A percentile compares a stretch with the other conserved stretches of the same genome.
phyloP scores from a whole-genome alignment of 2,888 invertebrate genomes.

The Trachelus stipa region DNA sequence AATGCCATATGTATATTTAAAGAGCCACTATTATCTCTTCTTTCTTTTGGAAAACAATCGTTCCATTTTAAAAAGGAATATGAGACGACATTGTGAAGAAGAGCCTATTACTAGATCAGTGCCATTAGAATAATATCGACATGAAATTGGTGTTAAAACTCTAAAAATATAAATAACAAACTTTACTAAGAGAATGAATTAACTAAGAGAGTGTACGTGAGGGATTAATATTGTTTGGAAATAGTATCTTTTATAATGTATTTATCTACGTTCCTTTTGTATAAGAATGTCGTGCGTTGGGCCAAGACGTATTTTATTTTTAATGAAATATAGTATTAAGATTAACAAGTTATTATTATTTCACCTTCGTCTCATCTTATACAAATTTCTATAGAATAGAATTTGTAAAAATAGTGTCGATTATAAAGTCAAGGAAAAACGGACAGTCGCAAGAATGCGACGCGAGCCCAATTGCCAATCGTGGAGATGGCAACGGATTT shows the following conservation, averaged over 20 bases:
- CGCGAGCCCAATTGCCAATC: slow-evolving; percentile 21
- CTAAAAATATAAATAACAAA: not conserved
- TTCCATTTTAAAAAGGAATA: not conserved
- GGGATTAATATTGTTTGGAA: not conserved
- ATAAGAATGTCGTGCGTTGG: not conserved
- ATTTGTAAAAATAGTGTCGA: not conserved
- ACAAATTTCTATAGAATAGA: not conserved
- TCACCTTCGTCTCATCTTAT: not conserved
- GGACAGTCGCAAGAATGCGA: slow-evolving; percentile 21
- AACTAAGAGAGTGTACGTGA: not conserved
- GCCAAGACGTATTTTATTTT: not conserved
- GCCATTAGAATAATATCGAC: not conserved
- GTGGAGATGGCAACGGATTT: slow-evolving; percentile 33
- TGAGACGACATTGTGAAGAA: not conserved
- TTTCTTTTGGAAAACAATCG: not conserved
- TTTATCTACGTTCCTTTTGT: slow-evolving; percentile 2
- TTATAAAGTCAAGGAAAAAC: not conserved
- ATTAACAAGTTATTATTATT: not conserved
- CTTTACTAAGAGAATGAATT: not conserved
- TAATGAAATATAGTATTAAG: slow-evolving; percentile 7
- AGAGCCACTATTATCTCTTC: not conserved
- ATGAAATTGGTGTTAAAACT: not conserved
- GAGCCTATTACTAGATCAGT: not conserved
- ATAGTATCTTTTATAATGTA: slow-evolving; percentile 1
- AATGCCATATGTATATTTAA: not conserved